Evolutionary conservation across 2,888 invertebrate genomes (phyloP).

Genomic region (Prionchulus punctatus): DNA sequence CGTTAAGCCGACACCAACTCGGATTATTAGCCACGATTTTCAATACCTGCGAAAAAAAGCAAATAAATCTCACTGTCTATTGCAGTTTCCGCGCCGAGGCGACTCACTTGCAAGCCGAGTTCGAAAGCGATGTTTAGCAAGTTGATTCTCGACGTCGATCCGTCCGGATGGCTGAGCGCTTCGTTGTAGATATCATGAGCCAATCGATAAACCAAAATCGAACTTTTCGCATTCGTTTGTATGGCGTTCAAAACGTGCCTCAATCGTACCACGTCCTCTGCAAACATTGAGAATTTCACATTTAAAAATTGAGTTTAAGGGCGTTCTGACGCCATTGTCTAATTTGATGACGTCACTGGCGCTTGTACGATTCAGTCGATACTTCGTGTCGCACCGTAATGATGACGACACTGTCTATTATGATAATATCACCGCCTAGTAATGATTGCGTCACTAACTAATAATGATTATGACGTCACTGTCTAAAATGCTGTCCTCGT

Average conservation of each 20-base stretch:
- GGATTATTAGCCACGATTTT: background rate
- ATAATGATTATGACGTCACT: too few relatives aligned
- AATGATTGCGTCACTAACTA: too few relatives aligned
- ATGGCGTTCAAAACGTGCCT: conserved; percentile 59
- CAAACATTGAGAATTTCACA: too few relatives aligned
- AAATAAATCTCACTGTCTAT: background rate
- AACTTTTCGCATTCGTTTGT: conserved; percentile 62
- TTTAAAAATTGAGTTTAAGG: too few relatives aligned
- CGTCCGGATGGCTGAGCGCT: conserved; percentile 55
- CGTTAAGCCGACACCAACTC: conserved; percentile 65
- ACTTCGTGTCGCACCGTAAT: too few relatives aligned
- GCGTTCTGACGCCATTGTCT: too few relatives aligned
- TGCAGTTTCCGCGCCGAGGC: background rate
- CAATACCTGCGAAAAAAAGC: background rate
- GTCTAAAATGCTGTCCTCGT: too few relatives aligned
- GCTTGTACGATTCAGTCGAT: too few relatives aligned
- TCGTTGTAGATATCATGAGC: conserved; percentile 69
- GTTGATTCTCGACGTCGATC: conserved; percentile 49
- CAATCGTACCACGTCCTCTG: conserved; percentile 52
- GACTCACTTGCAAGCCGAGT: conserved; percentile 52
- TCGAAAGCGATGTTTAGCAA: conserved; percentile 63
- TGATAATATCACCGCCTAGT: too few relatives aligned
- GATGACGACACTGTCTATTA: too few relatives aligned
- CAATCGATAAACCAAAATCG: conserved; percentile 62
- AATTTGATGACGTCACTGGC: too few relatives aligned